A percentile compares a stretch with the other conserved stretches of the same genome.
Evolutionary conservation across 2,113 vertebrate genomes (phyloP).

Genomic region (Pitta sordida): DNA sequence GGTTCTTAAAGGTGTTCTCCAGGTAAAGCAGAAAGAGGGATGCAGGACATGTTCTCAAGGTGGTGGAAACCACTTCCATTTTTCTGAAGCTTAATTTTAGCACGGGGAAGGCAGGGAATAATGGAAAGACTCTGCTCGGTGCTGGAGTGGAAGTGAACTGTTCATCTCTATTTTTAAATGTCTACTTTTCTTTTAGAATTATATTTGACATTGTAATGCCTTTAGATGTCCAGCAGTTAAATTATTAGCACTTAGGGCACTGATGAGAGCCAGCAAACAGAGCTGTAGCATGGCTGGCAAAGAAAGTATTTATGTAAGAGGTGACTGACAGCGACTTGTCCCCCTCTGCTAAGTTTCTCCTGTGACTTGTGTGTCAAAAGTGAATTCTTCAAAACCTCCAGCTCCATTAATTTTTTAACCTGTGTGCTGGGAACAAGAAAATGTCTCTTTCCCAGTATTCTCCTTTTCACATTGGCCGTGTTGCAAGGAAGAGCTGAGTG

Average conservation of each 20-base stretch:
- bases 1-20: background rate
- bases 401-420: slow-evolving; percentile 60
- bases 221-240: background rate
- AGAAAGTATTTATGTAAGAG: background rate
- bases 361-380: slow-evolving; percentile 47
- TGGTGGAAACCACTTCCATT: background rate
- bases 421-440: slow-evolving; percentile 74
- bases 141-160: background rate
- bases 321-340: background rate
- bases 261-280: background rate
- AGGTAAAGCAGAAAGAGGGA: background rate
- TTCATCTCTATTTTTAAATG: background rate
- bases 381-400: background rate
- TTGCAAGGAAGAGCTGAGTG: slow-evolving; percentile 59
- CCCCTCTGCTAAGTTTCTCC: background rate
- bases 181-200: background rate
- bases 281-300: background rate
- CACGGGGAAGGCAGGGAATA: background rate
- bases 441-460: slow-evolving; percentile 70
- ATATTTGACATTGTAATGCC: background rate
- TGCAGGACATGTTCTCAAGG: background rate
- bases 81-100: background rate
- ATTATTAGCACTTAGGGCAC: background rate
- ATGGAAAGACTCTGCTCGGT: background rate
- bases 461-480: slow-evolving; percentile 59